phyloP scores from a whole-genome alignment of 2,113 vertebrate species.

The Actenoides lindsayi region DNA sequence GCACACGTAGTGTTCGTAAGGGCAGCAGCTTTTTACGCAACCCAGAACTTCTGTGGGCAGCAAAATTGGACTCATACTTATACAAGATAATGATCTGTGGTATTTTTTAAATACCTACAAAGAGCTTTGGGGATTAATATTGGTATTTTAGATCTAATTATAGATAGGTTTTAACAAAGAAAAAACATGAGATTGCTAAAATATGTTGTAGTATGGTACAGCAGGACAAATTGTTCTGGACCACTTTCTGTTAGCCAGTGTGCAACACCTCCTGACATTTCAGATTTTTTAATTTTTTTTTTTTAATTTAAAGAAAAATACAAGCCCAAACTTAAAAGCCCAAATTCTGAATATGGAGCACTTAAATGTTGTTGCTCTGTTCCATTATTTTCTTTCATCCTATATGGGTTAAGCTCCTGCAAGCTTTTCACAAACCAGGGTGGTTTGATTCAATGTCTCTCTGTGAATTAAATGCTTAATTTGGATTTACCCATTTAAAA shows the following conservation, averaged over 20 bases:
- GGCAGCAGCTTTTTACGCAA: background rate
- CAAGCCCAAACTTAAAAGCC: background rate
- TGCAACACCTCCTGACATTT: background rate
- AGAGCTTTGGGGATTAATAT: background rate
- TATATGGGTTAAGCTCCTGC: background rate
- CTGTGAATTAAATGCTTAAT: background rate
- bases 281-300: background rate
- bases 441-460: background rate
- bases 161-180: background rate
- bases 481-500: background rate
- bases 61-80: background rate
- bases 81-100: background rate
- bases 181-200: background rate
- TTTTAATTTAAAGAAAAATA: background rate
- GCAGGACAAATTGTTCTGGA: background rate
- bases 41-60: background rate
- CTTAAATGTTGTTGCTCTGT: background rate
- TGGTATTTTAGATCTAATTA: background rate
- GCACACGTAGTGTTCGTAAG: accelerated
- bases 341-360: background rate
- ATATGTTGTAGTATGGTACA: background rate
- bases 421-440: background rate
- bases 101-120: background rate
- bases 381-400: background rate
- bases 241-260: background rate